Percentiles rank a stretch among this genome's conserved stretches.
Evolutionary conservation across 2,888 invertebrate species (phyloP).

Genomic region (Drosophila fulvimacula): DNA sequence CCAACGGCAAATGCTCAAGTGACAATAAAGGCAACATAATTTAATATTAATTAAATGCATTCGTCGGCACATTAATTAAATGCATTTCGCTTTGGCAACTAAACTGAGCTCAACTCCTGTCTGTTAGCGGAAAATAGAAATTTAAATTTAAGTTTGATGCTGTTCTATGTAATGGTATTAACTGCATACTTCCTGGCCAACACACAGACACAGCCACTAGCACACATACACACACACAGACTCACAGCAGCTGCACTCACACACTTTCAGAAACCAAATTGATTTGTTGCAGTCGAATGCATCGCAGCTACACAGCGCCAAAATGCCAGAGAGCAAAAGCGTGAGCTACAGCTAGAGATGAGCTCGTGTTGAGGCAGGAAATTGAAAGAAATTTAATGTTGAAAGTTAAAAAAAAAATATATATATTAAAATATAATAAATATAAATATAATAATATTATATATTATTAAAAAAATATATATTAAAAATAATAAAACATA

Average conservation of each 20-base stretch:
- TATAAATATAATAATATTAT: neutral
- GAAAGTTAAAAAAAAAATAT: neutral
- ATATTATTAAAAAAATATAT: neutral
- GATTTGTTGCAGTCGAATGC: constrained; percentile 54
- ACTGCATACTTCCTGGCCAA: constrained; percentile 15
- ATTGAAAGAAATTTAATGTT: neutral
- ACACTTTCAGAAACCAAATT: constrained; percentile 34
- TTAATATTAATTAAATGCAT: constrained; percentile 18
- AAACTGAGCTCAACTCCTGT: neutral
- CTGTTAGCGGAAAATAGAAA: constrained; percentile 3
- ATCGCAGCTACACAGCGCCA: constrained; percentile 25
- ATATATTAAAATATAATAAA: neutral
- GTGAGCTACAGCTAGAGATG: neutral
- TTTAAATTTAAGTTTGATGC: constrained; percentile 26
- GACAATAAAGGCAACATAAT: constrained; percentile 18
- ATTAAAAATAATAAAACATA: neutral
- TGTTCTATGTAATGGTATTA: constrained; percentile 27
- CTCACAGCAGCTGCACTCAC: neutral
- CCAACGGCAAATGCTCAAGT: neutral
- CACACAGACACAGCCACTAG: neutral
- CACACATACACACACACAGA: neutral
- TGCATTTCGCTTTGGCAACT: constrained; percentile 9
- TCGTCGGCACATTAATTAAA: constrained; percentile 10
- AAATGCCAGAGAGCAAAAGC: constrained; percentile 19
- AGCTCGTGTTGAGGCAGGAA: constrained; percentile 4